A percentile compares a stretch with the other conserved stretches of the same genome.
Evolutionary conservation across 2,113 vertebrate genomes (phyloP).

Genomic region (Etia nguti): DNA sequence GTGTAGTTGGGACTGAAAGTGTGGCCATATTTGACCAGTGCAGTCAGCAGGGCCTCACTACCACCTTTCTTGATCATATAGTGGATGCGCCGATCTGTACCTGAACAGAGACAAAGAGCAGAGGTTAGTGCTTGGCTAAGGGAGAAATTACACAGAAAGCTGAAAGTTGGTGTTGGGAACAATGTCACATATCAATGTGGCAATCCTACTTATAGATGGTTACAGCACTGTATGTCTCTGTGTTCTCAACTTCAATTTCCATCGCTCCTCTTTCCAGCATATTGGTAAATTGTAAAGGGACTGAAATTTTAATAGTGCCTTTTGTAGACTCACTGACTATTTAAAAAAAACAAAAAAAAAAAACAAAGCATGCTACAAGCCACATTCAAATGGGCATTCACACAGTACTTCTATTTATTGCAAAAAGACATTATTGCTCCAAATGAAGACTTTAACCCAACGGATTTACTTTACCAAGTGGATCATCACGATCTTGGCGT

Average conservation of each 20-base stretch:
- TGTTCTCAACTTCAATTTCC: neutral
- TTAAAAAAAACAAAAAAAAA: neutral
- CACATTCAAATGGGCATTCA: neutral
- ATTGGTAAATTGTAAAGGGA: neutral
- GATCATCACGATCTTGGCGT: no score
- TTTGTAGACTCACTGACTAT: neutral
- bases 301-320: neutral
- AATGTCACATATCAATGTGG: neutral
- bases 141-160: neutral
- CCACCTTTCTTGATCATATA: slow-evolving; percentile 90
- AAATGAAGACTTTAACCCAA: neutral
- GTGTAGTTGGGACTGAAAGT: slow-evolving; percentile 58
- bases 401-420: neutral
- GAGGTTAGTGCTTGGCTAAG: neutral
- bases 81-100: slow-evolving; percentile 80
- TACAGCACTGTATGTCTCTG: neutral
- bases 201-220: neutral
- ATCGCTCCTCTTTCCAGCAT: neutral
- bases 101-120: slow-evolving; percentile 53
- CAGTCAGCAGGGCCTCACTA: slow-evolving; percentile 83
- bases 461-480: no score
- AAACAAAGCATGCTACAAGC: neutral
- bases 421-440: neutral
- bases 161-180: neutral
- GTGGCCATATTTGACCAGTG: slow-evolving; percentile 64